Conservation (phyloP, 2,113 vertebrate genomes). For the Alosa alosa region DNA sequence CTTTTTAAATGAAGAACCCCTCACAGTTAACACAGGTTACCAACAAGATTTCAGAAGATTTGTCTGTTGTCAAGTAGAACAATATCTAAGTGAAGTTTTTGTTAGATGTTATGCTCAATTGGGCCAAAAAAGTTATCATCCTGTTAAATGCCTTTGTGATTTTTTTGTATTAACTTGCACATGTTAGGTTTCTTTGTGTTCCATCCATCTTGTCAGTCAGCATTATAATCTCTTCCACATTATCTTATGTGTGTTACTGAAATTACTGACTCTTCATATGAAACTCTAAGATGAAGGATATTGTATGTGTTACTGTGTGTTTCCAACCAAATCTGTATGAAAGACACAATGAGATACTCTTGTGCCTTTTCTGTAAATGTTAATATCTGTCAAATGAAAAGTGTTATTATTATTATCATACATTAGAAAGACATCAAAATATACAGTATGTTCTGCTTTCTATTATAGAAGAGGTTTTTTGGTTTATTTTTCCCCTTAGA, state of each 20-base stretch:
- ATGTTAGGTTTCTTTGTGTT: conserved; percentile 8
- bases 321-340: not conserved
- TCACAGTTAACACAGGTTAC: not conserved
- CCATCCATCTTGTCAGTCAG: conserved; percentile 12
- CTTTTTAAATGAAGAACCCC: too few species aligned
- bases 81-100: not conserved
- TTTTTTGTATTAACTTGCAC: conserved; percentile 10
- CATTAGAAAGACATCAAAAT: too few species aligned
- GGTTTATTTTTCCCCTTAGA: not conserved
- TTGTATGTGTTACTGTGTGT: not conserved
- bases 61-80: not conserved
- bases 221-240: conserved; percentile 11
- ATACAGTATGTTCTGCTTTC: too few species aligned
- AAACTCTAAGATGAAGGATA: not conserved
- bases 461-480: not conserved
- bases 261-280: not conserved
- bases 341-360: not conserved
- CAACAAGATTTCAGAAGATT: not conserved
- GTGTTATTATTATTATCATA: not conserved
- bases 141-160: not conserved
- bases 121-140: not conserved
- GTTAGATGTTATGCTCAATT: not conserved
- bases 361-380: not conserved
- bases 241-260: conserved; percentile 29
- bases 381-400: not conserved